Evolutionary conservation across 2,113 vertebrate genomes (phyloP).

Genomic region (Archocentrus centrarchus): DNA sequence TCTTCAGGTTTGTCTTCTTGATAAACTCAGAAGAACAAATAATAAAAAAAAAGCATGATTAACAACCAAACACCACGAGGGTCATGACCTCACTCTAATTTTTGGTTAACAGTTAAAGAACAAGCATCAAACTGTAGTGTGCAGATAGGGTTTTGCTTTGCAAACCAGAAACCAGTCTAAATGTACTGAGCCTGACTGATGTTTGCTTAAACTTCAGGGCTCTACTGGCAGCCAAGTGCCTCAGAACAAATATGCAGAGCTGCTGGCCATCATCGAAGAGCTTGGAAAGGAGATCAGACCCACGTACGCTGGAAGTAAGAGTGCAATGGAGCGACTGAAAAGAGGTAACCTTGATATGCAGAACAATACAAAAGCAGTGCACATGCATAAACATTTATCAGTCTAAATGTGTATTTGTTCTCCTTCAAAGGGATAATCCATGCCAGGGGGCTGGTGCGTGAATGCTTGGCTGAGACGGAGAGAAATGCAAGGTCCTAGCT

Average conservation of each 20-base stretch:
- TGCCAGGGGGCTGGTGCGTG: constrained; percentile 94
- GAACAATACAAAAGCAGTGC: neutral
- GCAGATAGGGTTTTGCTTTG: neutral
- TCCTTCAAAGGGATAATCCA: constrained; percentile 91
- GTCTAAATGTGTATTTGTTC: neutral
- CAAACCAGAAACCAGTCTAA: neutral
- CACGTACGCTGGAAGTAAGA: constrained; percentile 97
- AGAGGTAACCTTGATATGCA: constrained; percentile 81
- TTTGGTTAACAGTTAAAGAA: neutral
- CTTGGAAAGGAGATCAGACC: constrained; percentile 98
- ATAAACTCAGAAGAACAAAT: no score
- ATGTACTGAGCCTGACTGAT: neutral
- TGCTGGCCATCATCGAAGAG: constrained; percentile 97
- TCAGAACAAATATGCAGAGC: constrained; percentile 98
- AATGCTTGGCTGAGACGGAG: constrained; percentile 97
- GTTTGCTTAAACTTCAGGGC: constrained; percentile 78
- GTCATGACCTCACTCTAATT: neutral
- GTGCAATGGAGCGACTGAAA: constrained; percentile 98
- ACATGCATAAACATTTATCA: neutral
- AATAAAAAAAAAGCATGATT: no score
- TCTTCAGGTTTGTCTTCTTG: no score
- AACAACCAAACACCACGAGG: neutral
- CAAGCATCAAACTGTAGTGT: neutral
- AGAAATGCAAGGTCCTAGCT: constrained; percentile 94
- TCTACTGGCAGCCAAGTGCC: constrained; percentile 92